Evolutionary conservation across 2,797 vertebrate genomes (phyloP), one percentile per base, ranked within the genome.

Genomic region (Nannoperca obscura): DNA sequence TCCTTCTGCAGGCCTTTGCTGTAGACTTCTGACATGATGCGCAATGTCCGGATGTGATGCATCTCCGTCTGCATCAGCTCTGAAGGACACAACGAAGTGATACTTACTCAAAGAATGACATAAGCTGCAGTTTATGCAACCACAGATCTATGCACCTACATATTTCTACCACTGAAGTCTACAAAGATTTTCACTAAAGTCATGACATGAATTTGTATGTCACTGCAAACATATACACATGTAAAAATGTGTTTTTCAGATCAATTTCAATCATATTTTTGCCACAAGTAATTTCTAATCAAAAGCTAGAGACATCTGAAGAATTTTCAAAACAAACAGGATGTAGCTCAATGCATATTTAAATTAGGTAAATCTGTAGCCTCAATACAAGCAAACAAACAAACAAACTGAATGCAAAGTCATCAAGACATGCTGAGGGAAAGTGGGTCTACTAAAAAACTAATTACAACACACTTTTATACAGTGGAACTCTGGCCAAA

Each of bases 61-160:
- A 99, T 96, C 94, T 99, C 98, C 0, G 98, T 99, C 92, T 99
- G 98, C 95, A 99, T 98, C 49, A 99, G 85, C 89, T 99, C 98
- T 99, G 93, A 2, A 65, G 0, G 14, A 66, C 30, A 58, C 2
- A 47, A 15, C 5, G 14, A 30, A 38, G 38, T 5, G 11, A 46
- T 1, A 72, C 5, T 55, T 12, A 14, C 40, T 24, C 7, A 60
- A 3, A 57, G 5, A 27, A 19, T 15, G 32, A 34, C 22, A 32
- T 6, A 6, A 53, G 53, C 6, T n/a, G 34, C 20, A 24, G n/a
- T 49, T 55, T 20, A 27, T 9, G 58, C 3, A 19, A 6, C 2
- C 42, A n/a, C 14, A 1, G 0, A 32, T 7, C 7, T 20, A 1
- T n/a, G 14, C 11, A 50, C 34, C 46, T 44, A 36, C 42, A 49